These are phyloP conservation scores for Rhodophaea formosa DNA, from an alignment of 2,888 invertebrate species.

Conservation along the genomic window DNA sequence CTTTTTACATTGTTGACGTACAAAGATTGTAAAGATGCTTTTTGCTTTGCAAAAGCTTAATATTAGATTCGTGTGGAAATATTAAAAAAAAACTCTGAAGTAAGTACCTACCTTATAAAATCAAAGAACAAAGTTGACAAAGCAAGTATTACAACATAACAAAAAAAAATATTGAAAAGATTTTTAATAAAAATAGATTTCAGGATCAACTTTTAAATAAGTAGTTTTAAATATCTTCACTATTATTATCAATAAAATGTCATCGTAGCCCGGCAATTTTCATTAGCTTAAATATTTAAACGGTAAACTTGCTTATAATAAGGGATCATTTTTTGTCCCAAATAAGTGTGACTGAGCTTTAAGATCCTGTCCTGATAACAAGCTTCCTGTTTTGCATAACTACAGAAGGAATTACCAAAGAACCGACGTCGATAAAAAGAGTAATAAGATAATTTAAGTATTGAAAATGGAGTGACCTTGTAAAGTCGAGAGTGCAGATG, in stretches of 20 bases:
- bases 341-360: constrained; percentile 56
- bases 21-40: too few species aligned
- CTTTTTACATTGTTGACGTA: too few species aligned
- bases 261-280: not conserved
- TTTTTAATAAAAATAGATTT: too few species aligned
- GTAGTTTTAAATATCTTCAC: too few species aligned
- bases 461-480: too few species aligned
- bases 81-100: too few species aligned
- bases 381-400: constrained; percentile 61
- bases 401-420: constrained; percentile 37
- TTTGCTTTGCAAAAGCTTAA: too few species aligned
- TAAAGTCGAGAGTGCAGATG: too few species aligned
- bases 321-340: constrained; percentile 35
- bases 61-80: too few species aligned
- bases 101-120: not conserved
- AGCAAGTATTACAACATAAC: not conserved
- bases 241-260: too few species aligned
- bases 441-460: not conserved
- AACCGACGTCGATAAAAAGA: constrained; percentile 22
- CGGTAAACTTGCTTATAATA: not conserved
- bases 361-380: constrained; percentile 56
- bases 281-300: not conserved
- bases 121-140: not conserved
- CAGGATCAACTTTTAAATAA: too few species aligned
- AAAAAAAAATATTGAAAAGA: too few species aligned